These are phyloP conservation scores for Pharmacophagus antenor DNA, from an alignment of 2,888 invertebrate genomes.

Conservation along the genomic window DNA sequence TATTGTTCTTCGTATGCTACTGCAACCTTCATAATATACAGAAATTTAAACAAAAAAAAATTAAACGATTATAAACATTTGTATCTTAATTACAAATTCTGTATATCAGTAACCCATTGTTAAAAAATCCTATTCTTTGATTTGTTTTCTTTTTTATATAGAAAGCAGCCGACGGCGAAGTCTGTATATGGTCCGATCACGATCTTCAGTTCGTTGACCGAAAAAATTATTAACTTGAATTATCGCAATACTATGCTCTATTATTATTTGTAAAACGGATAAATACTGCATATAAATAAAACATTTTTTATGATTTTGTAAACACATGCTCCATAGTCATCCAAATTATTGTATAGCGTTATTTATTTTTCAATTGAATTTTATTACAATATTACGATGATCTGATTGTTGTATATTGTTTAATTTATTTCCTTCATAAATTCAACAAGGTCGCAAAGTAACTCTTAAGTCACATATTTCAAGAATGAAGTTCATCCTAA, in stretches of 20 bases:
- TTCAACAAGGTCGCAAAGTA: conserved; percentile 9
- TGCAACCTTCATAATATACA: too few species aligned
- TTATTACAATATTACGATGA: too few species aligned
- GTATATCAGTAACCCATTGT: conserved; percentile 14
- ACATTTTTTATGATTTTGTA: neutral
- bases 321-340: neutral
- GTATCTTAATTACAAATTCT: neutral
- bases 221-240: conserved; percentile 38
- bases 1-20: too few species aligned
- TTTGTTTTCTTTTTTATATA: conserved; percentile 21
- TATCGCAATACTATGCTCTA: neutral
- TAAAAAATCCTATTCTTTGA: conserved; percentile 13
- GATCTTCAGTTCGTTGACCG: conserved; percentile 57
- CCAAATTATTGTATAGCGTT: neutral
- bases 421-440: neutral
- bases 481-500: conserved; percentile 40
- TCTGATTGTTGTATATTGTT: neutral
- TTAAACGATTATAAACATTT: neutral
- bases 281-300: neutral
- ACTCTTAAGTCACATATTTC: conserved; percentile 13
- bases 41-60: neutral
- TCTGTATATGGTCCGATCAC: conserved; percentile 49
- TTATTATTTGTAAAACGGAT: neutral
- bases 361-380: too few species aligned
- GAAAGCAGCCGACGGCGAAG: conserved; percentile 43